Percentiles rank a stretch among this genome's conserved stretches.
phyloP scores from a whole-genome alignment of 2,888 invertebrate genomes.

The Sarcophaga caerulescens region DNA sequence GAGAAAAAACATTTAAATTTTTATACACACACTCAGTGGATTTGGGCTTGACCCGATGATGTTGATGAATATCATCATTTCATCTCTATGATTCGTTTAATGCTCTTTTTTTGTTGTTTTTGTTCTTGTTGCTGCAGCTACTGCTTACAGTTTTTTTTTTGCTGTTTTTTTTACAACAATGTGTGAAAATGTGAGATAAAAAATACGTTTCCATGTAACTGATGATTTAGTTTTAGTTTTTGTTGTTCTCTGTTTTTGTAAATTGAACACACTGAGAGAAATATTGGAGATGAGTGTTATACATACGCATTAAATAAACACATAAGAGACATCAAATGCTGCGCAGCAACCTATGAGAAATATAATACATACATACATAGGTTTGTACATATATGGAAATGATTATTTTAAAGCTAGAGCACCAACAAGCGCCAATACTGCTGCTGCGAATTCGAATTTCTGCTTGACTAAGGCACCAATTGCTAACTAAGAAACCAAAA shows the following conservation, averaged over 20 bases:
- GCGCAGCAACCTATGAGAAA: no score
- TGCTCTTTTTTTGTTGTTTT: not conserved
- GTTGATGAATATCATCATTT: not conserved
- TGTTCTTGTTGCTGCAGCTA: not conserved
- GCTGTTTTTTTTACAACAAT: not conserved
- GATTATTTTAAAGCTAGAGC: no score
- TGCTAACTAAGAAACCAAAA: no score
- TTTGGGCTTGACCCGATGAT: not conserved
- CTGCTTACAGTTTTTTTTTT: not conserved
- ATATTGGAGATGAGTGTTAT: not conserved
- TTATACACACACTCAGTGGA: no score
- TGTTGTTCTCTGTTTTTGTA: not conserved
- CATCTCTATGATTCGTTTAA: not conserved
- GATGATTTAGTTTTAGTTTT: not conserved
- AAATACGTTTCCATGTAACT: not conserved
- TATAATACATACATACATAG: no score
- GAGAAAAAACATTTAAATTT: no score
- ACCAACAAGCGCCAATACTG: no score
- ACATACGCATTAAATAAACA: no score
- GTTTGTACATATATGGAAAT: no score
- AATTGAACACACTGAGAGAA: not conserved
- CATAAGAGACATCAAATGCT: no score
- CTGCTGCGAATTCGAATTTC: no score
- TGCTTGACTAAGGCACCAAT: no score
- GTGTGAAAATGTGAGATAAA: conserved; percentile 48